These are phyloP conservation scores for Lineus longissimus DNA, from an alignment of 1,140 invertebrate genomes.

Conservation along the genomic window DNA sequence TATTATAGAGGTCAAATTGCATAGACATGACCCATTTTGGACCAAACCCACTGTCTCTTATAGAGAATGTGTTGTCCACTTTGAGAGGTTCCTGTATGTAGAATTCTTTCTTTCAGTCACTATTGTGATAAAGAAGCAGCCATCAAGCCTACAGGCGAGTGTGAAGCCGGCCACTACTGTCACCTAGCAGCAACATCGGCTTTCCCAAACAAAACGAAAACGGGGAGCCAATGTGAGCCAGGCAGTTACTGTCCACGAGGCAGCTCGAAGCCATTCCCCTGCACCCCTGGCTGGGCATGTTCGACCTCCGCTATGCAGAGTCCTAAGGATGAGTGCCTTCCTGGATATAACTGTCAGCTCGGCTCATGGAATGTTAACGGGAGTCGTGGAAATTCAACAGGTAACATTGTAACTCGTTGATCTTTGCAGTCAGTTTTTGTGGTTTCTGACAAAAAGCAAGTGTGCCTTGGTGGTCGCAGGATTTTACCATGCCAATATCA, in stretches of 20 bases:
- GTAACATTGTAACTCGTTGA: no score
- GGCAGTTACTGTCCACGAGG: conserved; percentile 47
- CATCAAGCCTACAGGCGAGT: conserved; percentile 31
- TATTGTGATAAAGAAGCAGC: conserved; percentile 43
- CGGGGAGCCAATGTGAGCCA: conserved; percentile 36
- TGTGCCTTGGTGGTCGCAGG: no score
- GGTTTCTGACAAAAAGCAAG: no score
- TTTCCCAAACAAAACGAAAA: conserved; percentile 20
- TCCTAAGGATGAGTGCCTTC: conserved; percentile 16
- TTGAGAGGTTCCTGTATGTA: no score
- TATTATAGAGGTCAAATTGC: no score
- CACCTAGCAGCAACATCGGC: conserved; percentile 24
- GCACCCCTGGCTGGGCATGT: conserved; percentile 43
- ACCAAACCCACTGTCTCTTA: no score
- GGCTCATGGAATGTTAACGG: neutral
- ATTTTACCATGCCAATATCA: no score
- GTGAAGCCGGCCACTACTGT: conserved; percentile 45
- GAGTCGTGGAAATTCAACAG: no score
- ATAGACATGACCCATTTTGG: no score
- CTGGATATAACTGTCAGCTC: conserved; percentile 20
- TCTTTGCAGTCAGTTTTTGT: no score
- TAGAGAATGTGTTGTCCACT: no score
- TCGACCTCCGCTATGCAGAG: conserved; percentile 25
- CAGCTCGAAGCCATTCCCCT: conserved; percentile 30
- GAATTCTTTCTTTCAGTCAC: conserved; percentile 29